These are phyloP conservation scores for Eleutherodactylus coqui DNA, from an alignment of 2,797 vertebrate genomes.

Conservation along the genomic window DNA sequence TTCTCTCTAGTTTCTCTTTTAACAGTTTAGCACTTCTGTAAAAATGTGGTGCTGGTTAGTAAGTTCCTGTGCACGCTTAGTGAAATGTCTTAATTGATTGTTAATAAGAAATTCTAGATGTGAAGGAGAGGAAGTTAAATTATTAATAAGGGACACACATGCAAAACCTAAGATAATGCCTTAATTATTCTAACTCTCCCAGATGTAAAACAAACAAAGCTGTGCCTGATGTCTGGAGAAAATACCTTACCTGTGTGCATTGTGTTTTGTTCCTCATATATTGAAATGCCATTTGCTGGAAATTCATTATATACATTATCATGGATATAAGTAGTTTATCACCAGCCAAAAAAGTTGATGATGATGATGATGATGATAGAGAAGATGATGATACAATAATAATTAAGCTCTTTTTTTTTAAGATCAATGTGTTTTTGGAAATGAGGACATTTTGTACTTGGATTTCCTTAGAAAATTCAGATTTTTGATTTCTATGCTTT, in stretches of 20 bases:
- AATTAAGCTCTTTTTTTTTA: no score
- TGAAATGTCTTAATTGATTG: constrained; percentile 25
- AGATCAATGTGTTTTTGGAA: no score
- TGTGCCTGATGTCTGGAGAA: not conserved
- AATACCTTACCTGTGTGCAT: not conserved
- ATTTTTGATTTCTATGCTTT: no score
- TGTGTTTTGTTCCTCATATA: not conserved
- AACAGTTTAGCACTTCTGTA: not conserved
- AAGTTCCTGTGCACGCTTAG: not conserved
- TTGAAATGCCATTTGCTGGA: not conserved
- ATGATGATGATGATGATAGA: no score
- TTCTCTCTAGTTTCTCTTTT: not conserved
- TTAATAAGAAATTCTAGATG: constrained; percentile 19
- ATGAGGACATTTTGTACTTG: no score
- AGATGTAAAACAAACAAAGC: constrained; percentile 6
- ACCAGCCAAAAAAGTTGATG: no score
- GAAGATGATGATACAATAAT: no score
- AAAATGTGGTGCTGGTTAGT: not conserved
- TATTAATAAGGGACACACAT: constrained; percentile 37
- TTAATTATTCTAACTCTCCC: constrained; percentile 21
- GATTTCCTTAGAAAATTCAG: no score
- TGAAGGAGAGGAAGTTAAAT: constrained; percentile 29
- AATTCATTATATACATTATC: not conserved
- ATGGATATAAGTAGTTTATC: no score
- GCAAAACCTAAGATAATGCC: constrained; percentile 23